Evolutionary conservation across 2,888 invertebrate genomes (phyloP).

Genomic region (Clitarchus hookeri): DNA sequence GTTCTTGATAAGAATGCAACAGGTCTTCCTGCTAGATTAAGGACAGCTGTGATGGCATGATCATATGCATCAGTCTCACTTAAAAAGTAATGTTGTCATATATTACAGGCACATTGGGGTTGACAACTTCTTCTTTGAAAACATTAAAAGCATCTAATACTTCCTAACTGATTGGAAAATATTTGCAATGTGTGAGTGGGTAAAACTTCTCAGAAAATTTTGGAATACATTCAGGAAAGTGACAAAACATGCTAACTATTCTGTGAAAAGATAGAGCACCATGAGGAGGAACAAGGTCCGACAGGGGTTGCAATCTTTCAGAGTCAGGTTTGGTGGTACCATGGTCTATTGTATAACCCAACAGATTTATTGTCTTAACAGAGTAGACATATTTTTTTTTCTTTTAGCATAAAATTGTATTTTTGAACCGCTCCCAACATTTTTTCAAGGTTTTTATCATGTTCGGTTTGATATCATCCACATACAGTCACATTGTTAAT

Average conservation of each 20-base stretch:
- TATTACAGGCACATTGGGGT: background rate
- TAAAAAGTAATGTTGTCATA: slow-evolving; percentile 22
- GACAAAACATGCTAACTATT: background rate
- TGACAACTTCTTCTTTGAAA: too few species aligned
- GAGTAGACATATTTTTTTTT: background rate
- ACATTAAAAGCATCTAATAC: too few species aligned
- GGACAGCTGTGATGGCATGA: slow-evolving; percentile 35
- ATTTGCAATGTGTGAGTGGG: background rate
- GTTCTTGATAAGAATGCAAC: slow-evolving; percentile 29
- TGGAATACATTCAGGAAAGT: background rate
- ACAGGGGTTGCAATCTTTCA: background rate
- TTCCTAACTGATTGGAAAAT: background rate
- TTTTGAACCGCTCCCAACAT: slow-evolving; percentile 19
- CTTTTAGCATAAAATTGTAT: background rate
- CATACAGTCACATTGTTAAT: background rate
- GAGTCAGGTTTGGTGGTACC: background rate
- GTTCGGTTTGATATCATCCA: background rate
- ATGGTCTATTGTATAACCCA: background rate
- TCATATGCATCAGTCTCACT: slow-evolving; percentile 41
- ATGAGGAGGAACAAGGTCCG: background rate
- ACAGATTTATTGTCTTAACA: background rate
- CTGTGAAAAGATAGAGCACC: background rate
- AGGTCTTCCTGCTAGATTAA: slow-evolving; percentile 36
- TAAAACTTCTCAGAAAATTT: slow-evolving; percentile 26
- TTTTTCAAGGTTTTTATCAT: background rate